Percentiles rank a stretch among this genome's conserved stretches.
These are phyloP conservation scores for Styela clava DNA, from an alignment of 23 tunicate genomes.

Conservation along the genomic window DNA sequence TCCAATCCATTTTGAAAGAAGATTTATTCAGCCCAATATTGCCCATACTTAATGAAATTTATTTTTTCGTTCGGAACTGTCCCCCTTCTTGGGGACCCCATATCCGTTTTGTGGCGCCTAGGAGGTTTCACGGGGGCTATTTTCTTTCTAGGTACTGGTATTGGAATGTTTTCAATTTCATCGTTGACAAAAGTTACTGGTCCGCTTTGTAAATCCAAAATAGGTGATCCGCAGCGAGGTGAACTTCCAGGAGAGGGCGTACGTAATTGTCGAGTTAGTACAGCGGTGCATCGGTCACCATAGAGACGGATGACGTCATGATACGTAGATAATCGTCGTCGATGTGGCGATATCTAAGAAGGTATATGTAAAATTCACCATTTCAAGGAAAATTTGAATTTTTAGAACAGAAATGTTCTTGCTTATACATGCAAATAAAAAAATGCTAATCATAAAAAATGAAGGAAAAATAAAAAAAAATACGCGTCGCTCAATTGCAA, in stretches of 20 bases:
- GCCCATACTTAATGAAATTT: neutral
- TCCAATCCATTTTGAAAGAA: too few species aligned
- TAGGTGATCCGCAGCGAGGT: slow-evolving; percentile 9
- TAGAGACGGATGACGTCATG: slow-evolving; percentile 40
- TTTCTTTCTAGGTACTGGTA: neutral
- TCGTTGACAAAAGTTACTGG: neutral
- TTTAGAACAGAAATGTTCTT: too few species aligned
- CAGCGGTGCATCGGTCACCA: slow-evolving; percentile 51
- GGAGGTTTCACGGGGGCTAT: neutral
- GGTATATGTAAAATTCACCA: neutral
- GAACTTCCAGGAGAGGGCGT: slow-evolving; percentile 17
- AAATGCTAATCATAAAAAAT: too few species aligned
- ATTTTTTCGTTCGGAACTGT: neutral
- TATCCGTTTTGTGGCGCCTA: neutral
- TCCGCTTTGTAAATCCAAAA: neutral
- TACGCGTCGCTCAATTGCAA: too few species aligned
- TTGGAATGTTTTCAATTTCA: neutral
- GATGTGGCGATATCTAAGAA: slow-evolving; percentile 12
- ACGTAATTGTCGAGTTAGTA: slow-evolving; percentile 25
- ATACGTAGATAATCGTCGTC: slow-evolving; percentile 45
- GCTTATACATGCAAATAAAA: too few species aligned
- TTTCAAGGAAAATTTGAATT: neutral
- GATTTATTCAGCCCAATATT: neutral
- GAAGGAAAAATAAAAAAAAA: too few species aligned
- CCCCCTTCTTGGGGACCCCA: neutral